Base-by-base conservation (phyloP, 2,888 invertebrate species). In the Trissoscelio sp. region DNA sequence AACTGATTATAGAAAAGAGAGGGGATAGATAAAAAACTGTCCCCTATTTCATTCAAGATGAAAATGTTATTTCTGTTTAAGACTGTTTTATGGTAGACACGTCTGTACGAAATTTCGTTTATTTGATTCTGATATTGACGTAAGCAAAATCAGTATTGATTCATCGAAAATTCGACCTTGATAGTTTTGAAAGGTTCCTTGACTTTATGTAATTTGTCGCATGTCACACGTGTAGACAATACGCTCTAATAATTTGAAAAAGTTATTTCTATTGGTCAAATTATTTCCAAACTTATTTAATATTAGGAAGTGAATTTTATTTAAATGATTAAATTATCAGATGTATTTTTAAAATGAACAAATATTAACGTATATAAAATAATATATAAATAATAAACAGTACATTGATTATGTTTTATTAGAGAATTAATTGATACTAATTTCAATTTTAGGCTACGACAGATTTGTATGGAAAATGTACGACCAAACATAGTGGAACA, bases 401-500 rank as follows among this genome's bases (percentile, higher is more conserved):
- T n/a, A n/a, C n/a, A n/a, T n/a, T n/a, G n/a, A n/a, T n/a, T n/a
- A n/a, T n/a, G n/a, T n/a, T n/a, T n/a, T n/a, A n/a, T n/a, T n/a
- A n/a, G n/a, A n/a, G n/a, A n/a, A n/a, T n/a, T n/a, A n/a, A n/a
- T n/a, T n/a, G n/a, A n/a, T n/a, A n/a, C n/a, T n/a, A n/a, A n/a
- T n/a, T n/a, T n/a, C n/a, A n/a, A n/a, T 34, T 89, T 46, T 88
- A 95, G 95, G 99, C 99, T 7, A 99, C 99, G 2, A 99, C 99
- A 0, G 99, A 99, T 92, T 92, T 99, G 83, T 99, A 99, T 92
- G 99, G 99, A 4, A 97, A 99, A 92, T 99, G 99, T 90, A 99
- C 99, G 1, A 98, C 98, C 28, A 98, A 98, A 0, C 99, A 99
- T 92, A 99, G 99, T 0, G 99, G 99, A 46, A 99, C 99, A 0